Base-by-base conservation (phyloP, 2,113 vertebrate species). In the Archocentrus centrarchus region DNA sequence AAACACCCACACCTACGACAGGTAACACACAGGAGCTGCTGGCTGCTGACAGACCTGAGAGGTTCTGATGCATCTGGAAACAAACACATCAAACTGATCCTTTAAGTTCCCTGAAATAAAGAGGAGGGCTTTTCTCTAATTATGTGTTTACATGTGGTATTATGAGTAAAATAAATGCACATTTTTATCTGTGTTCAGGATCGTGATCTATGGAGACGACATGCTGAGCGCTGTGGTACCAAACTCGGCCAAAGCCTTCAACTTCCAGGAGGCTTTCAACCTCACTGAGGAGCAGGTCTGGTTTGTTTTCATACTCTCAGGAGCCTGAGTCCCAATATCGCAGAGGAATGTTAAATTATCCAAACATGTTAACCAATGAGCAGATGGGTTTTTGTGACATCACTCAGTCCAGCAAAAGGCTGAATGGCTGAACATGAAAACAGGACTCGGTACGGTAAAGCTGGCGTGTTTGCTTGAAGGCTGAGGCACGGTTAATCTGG, bases 121-220 rank as follows among this genome's bases (percentile, higher is more conserved):
- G 18, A 63, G 27, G 27, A 27, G 27, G 18, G 39, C 22, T 50
- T 13, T 44, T 8, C 39, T 64, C 6, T 64, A 41, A 64, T 64
- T 64, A 64, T 24, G 11, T 64, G 14, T 64, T 64, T 24, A 44
- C 44, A 44, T 53, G 6, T 53, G 50, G 50, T 8, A 53, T 20
- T 18, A 9, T 55, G 53, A 55, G 18, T 55, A 55, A 10, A 55
- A 20, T 55, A 55, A 55, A 55, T 55, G 53, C 13, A 2, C 13
- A 18, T 13, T 14, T 24, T 50, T 47, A 15, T 58, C 18, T 30
- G 37, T 3, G 1, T 53, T 39, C 80, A 98, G 97, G 93, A 97
- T 98, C 0, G 96, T 97, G 44, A 93, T 96, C 0, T 94, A 97
- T 1, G 96, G 96, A 8, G 62, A 95, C 0, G 91, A 93, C 63